Percentiles rank a stretch among this genome's conserved stretches.
phyloP scores from a whole-genome alignment of 2,113 vertebrate genomes.

The Antechinus stuartii region DNA sequence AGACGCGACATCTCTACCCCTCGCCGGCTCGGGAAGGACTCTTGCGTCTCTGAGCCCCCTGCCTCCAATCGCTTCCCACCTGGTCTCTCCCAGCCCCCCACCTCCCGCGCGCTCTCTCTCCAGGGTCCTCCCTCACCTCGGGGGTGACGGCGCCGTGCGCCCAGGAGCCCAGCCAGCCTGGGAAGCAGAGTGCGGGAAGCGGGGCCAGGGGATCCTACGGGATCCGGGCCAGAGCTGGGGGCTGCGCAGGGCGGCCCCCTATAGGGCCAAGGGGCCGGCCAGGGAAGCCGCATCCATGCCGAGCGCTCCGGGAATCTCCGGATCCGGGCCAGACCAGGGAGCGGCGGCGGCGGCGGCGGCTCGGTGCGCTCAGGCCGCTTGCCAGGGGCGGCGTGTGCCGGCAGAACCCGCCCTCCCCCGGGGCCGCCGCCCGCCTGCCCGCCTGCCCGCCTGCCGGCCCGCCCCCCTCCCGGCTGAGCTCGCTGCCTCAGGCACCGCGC shows the following conservation, averaged over 20 bases:
- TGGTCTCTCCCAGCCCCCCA: background rate
- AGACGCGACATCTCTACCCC: background rate
- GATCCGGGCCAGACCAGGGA: slow-evolving; percentile 60
- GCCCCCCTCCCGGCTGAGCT: slow-evolving; percentile 15
- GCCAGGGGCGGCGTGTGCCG: slow-evolving; percentile 71
- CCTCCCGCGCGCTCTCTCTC: background rate
- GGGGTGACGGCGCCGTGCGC: slow-evolving; percentile 27
- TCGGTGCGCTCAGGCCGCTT: slow-evolving; percentile 60
- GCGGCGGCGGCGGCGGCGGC: slow-evolving; percentile 48
- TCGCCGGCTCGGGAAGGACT: background rate
- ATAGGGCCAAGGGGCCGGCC: slow-evolving; percentile 53
- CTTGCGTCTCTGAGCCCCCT: background rate
- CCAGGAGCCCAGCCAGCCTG: slow-evolving; percentile 12
- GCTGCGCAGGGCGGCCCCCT: slow-evolving; percentile 47
- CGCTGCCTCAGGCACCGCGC: background rate
- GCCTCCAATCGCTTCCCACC: background rate
- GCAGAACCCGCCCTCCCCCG: slow-evolving; percentile 56
- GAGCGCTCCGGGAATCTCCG: slow-evolving; percentile 61
- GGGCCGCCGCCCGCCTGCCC: background rate
- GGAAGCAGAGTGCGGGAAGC: background rate
- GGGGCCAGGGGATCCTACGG: slow-evolving; percentile 52
- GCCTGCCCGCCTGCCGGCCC: background rate
- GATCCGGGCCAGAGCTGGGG: slow-evolving; percentile 1
- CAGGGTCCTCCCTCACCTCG: slow-evolving; percentile 65
- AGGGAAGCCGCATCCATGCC: slow-evolving; percentile 57